phyloP scores from a whole-genome alignment of 2,113 vertebrate species.

The Ctenodactylus gundi region DNA sequence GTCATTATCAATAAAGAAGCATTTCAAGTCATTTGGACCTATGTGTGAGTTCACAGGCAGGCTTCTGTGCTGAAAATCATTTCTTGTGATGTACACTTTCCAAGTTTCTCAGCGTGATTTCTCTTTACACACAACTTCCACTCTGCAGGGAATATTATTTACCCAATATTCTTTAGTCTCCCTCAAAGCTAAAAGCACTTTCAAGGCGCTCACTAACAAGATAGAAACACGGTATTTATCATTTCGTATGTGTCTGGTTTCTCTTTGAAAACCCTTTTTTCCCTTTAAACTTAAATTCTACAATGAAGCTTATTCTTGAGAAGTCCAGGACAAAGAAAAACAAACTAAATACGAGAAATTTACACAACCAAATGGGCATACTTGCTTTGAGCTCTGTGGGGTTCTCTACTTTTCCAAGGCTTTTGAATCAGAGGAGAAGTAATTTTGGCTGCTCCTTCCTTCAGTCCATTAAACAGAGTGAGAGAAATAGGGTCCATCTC shows the following conservation, averaged over 20 bases:
- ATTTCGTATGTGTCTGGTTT: constrained; percentile 28
- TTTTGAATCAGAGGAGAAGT: background rate
- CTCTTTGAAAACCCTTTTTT: constrained; percentile 61
- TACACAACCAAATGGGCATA: background rate
- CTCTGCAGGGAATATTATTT: constrained; percentile 57
- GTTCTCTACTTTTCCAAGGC: constrained; percentile 26
- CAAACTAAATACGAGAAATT: constrained; percentile 44
- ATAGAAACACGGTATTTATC: constrained; percentile 56
- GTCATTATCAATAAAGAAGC: constrained; percentile 45
- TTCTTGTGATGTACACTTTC: constrained; percentile 48
- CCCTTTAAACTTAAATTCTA: background rate
- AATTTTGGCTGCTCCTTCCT: constrained; percentile 7
- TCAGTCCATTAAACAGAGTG: background rate
- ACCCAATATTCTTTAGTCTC: constrained; percentile 34
- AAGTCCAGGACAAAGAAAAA: constrained; percentile 51
- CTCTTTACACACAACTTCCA: background rate
- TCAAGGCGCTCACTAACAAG: constrained; percentile 55
- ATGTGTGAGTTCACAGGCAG: constrained; percentile 41
- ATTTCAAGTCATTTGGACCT: constrained; percentile 23
- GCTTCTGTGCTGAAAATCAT: constrained; percentile 37
- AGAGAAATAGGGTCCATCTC: background rate
- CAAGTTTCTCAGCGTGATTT: constrained; percentile 17
- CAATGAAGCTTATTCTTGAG: constrained; percentile 3
- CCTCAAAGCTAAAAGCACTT: constrained; percentile 49
- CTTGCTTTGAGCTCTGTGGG: constrained; percentile 32